Base-by-base conservation (phyloP, 2,113 vertebrate species). In the Charina bottae region DNA sequence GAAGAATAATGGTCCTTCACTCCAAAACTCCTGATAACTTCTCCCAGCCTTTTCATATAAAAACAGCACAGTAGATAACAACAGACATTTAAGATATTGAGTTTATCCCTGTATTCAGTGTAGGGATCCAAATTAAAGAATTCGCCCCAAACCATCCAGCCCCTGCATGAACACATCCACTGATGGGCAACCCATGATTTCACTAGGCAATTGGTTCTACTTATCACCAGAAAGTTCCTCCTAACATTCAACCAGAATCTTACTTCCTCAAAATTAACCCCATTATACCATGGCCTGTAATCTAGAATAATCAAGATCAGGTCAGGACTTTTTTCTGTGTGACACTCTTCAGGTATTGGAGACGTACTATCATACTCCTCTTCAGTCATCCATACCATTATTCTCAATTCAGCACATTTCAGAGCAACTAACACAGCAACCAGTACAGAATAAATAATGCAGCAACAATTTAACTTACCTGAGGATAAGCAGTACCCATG, bases 401-500 rank as follows among this genome's bases (percentile, higher is more conserved):
- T 42, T 42, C 42, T 42, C 42, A 42, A 9, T 42, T 28, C 62
- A 93, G 28, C 11, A 90, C 1, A n/a, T 72, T 72, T 72, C 64
- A 33, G 5, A 33, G 13, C 64, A 72, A 42, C 72, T 42, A 42
- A 78, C 19, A 49, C 37, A 21, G 24, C 37, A 72, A 87, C 12
- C 11, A 37, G 5, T 46, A 87, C 1, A 87, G 9, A 58, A 10
- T 49, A 83, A 95, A 13, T 4, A 85, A 10, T 33, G n/a, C 83
- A 94, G n/a, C 23, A 91, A 93, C 21, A 9, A 11, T 24, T 8
- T 55, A 37, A 28, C 97, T 95, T 86, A 98, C 99, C 99, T 99
- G 99, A 17, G 99, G 98, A 96, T 99, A 99, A 46, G 99, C 98
- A 0, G 98, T 99, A 33, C 99, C 99, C 99, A 99, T 99, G 91